phyloP scores from a whole-genome alignment of 2,113 vertebrate species.

The Oryzias curvinotus region DNA sequence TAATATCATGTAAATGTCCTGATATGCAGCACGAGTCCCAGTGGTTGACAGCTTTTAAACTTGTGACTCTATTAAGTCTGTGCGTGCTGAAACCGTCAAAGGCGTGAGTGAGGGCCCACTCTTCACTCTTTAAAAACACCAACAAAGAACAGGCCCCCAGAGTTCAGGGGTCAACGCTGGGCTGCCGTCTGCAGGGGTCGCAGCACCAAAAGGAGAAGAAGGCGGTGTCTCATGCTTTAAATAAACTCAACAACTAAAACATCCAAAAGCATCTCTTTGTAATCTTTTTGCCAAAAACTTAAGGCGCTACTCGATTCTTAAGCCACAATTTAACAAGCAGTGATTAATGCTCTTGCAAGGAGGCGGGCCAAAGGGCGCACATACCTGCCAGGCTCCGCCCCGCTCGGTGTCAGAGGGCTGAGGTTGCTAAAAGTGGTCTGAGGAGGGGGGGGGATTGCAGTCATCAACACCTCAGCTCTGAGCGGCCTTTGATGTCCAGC shows the following conservation, averaged over 20 bases:
- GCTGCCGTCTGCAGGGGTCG: conserved; percentile 20
- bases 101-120: conserved; percentile 51
- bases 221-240: not conserved
- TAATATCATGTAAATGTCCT: conserved; percentile 80
- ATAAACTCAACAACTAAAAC: not conserved
- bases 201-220: not conserved
- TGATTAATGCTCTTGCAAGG: conserved; percentile 59
- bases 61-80: conserved; percentile 73
- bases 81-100: conserved; percentile 60
- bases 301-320: conserved; percentile 1
- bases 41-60: conserved; percentile 71
- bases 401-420: conserved; percentile 35
- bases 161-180: conserved; percentile 68
- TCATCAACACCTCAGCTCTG: conserved; percentile 77
- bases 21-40: conserved; percentile 67
- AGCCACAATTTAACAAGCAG: conserved; percentile 59
- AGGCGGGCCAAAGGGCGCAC: conserved; percentile 25
- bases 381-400: conserved; percentile 43
- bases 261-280: not conserved
- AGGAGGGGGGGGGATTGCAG: conserved; percentile 67
- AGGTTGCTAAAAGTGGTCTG: conserved; percentile 74
- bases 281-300: not conserved
- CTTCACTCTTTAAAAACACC: conserved; percentile 62
- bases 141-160: conserved; percentile 66
- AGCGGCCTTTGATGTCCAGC: conserved; percentile 73